Evolutionary conservation across 2,113 vertebrate species (phyloP), one percentile per base, ranked within the genome.

Genomic region (Aramus guarauna): DNA sequence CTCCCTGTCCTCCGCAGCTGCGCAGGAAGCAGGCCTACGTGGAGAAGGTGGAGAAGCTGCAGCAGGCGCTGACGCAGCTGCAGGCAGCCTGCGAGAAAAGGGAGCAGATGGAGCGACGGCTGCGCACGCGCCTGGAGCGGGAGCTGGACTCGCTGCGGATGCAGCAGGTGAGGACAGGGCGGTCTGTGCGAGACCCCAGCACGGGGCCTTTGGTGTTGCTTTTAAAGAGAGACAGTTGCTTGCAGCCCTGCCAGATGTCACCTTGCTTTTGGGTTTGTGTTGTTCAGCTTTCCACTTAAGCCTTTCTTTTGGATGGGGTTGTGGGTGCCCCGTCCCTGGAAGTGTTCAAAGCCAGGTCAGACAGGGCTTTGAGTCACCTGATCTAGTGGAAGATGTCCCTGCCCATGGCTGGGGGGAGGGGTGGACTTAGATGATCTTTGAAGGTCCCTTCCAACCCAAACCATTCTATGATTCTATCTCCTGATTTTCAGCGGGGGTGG

Each of bases 51-150:
- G 98, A 99, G 84, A 98, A 98, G 96, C 96, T 99, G 90, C 98
- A 99, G 96, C 98, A 99, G 96, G 98, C 98, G 0, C 96, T 99
- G 97, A 98, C 98, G 1, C 98, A 99, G 96, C 98, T 99, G 73
- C 98, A 99, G 97, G 98, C 98, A 0, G 98, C 98, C 5, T 99
- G 98, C 2, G 98, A 98, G 96, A 98, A 98, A 97, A 94, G 98
- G 36, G 99, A 99, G 94, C 99, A 99, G 97, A 98, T 99, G 97
- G 99, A 99, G 92, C 98, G 97, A 66, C 97, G 99, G 29, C 97
- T 99, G 83, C 98, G 99, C 37, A 99, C 98, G 0, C 98, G 98
- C 73, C 98, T 99, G 95, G 99, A 99, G 96, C 95, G 98, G 68
- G 99, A 99, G 96, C 97, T 99, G 96, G 98, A 99, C 47, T 98